phyloP scores from a whole-genome alignment of 2,888 invertebrate species.

The Rhopalosiphum nymphaeae region DNA sequence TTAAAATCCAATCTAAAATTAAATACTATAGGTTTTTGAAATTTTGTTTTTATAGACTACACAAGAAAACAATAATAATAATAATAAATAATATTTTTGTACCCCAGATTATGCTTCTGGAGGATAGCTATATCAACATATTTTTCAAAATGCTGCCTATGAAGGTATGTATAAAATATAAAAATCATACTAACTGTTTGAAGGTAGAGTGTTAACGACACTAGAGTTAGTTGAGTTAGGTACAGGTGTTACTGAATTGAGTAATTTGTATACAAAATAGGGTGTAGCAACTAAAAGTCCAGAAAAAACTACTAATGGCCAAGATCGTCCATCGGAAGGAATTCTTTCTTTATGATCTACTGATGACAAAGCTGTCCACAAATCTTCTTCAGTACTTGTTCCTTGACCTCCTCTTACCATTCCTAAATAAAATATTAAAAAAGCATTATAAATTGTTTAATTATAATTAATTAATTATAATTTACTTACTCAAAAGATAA shows the following conservation, averaged over 20 bases:
- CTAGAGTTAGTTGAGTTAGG: not conserved
- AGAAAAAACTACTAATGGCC: slow-evolving; percentile 92
- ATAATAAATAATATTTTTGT: not conserved
- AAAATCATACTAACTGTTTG: not conserved
- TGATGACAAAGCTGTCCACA: slow-evolving; percentile 46
- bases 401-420: slow-evolving; percentile 27
- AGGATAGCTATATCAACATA: not conserved
- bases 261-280: slow-evolving; percentile 87
- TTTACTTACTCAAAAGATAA: slow-evolving; percentile 63
- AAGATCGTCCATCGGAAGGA: slow-evolving; percentile 74
- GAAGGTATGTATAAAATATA: not conserved
- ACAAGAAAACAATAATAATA: not conserved
- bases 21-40: not conserved
- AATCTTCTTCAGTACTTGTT: slow-evolving; percentile 33
- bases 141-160: not conserved
- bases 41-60: not conserved
- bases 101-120: not conserved
- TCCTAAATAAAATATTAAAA: slow-evolving; percentile 16
- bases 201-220: not conserved
- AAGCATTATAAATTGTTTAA: not conserved
- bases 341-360: slow-evolving; percentile 70
- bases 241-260: slow-evolving; percentile 35
- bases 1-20: not conserved
- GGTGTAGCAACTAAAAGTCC: slow-evolving; percentile 91
- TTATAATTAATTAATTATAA: slow-evolving; percentile 4